Percentiles rank a stretch among this genome's conserved stretches.
Conservation (phyloP, 1,140 invertebrate species). For the Eciton burchellii region DNA sequence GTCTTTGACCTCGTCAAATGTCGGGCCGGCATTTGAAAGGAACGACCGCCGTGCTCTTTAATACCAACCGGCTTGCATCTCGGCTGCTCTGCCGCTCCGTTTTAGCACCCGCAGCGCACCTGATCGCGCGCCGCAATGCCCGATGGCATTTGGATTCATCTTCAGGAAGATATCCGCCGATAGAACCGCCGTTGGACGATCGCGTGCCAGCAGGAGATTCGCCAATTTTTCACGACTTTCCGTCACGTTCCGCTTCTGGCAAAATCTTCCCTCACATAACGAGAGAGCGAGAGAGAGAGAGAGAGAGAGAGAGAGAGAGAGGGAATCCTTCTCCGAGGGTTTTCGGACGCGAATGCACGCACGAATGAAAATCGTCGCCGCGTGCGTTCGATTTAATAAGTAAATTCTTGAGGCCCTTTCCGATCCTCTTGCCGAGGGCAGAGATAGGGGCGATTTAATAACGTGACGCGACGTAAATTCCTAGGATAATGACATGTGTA, state of each 20-base stretch:
- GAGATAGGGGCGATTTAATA: conserved; percentile 2
- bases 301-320: too few relatives aligned
- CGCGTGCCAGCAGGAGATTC: not conserved
- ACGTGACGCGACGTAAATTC: conserved; percentile 23
- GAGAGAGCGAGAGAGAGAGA: too few relatives aligned
- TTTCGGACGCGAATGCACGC: too few relatives aligned
- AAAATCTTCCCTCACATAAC: too few relatives aligned
- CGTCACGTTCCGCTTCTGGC: not conserved
- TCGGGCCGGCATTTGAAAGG: conserved; percentile 76
- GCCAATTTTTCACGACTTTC: not conserved
- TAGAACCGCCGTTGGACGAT: not conserved
- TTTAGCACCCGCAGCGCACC: not conserved
- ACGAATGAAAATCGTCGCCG: too few relatives aligned
- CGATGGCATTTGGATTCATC: conserved; percentile 21
- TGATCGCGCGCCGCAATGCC: not conserved
- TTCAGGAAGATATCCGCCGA: not conserved
- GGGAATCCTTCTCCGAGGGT: too few relatives aligned
- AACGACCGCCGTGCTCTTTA: conserved; percentile 59
- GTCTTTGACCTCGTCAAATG: conserved; percentile 73
- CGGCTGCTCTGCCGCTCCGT: not conserved
- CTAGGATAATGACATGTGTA: conserved; percentile 37
- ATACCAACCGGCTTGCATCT: conserved; percentile 46
- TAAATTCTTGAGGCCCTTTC: not conserved
- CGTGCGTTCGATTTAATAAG: too few relatives aligned
- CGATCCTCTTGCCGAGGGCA: too few relatives aligned